Conservation (phyloP, 2,888 invertebrate genomes). For the Prosopocoilus inquinatus region DNA sequence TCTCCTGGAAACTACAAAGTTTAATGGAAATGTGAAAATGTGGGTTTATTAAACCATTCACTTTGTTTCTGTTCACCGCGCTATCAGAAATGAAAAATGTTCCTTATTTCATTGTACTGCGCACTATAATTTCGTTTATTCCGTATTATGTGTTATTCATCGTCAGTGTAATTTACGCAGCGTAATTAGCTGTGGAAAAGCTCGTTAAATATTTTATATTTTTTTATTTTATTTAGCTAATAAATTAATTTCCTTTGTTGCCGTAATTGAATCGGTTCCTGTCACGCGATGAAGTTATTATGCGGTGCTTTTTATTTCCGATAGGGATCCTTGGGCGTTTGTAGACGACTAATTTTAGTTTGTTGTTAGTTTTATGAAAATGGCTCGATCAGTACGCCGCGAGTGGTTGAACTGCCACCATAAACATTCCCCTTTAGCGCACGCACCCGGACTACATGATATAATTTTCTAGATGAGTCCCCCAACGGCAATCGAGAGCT, state of each 20-base stretch:
- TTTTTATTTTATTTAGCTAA: constrained; percentile 1
- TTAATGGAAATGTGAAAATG: too few relatives aligned
- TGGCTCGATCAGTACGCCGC: constrained; percentile 45
- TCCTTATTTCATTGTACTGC: too few relatives aligned
- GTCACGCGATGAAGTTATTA: background rate
- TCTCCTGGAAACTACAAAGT: too few relatives aligned
- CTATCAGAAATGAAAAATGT: too few relatives aligned
- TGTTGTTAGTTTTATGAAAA: constrained; percentile 48
- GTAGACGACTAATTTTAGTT: constrained; percentile 36
- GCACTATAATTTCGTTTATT: too few relatives aligned
- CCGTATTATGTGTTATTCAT: too few relatives aligned
- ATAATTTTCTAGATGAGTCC: constrained; percentile 47
- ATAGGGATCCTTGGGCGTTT: background rate
- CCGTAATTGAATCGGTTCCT: background rate
- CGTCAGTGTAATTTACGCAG: background rate
- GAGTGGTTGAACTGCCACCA: constrained; percentile 45
- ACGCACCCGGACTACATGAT: constrained; percentile 39
- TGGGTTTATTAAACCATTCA: too few relatives aligned
- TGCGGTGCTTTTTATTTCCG: constrained; percentile 7
- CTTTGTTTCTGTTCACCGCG: too few relatives aligned
- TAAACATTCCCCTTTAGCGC: constrained; percentile 45
- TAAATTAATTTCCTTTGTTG: background rate
- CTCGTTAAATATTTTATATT: background rate
- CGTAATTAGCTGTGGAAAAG: background rate
- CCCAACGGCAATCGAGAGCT: constrained; percentile 42